Conservation (phyloP, 2,888 invertebrate species). For the Cantharis rustica region DNA sequence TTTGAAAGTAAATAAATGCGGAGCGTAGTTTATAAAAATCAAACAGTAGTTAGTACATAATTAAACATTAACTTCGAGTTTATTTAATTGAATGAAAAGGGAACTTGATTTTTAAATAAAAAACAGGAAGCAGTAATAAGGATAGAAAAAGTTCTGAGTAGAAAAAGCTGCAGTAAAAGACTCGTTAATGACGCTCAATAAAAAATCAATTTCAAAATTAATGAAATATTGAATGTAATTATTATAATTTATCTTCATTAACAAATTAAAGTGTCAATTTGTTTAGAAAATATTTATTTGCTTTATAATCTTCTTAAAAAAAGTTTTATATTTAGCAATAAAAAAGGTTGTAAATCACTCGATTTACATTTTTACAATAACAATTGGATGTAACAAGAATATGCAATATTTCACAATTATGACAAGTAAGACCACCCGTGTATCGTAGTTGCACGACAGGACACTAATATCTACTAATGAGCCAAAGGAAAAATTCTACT, state of each 20-base stretch:
- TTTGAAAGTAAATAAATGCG: not conserved
- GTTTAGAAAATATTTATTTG: not conserved
- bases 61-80: not conserved
- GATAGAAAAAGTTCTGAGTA: not conserved
- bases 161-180: not conserved
- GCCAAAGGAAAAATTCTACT: slow-evolving; percentile 4
- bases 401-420: slow-evolving; percentile 36
- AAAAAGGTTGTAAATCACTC: slow-evolving; percentile 11
- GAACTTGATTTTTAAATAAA: not conserved
- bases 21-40: not conserved
- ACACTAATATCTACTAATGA: slow-evolving; percentile 28
- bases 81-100: not conserved
- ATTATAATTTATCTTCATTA: not conserved
- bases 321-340: not conserved
- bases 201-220: not conserved
- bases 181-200: not conserved
- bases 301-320: not conserved
- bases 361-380: slow-evolving; percentile 36
- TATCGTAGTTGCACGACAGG: slow-evolving; percentile 36
- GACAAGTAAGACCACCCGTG: slow-evolving; percentile 40
- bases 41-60: not conserved
- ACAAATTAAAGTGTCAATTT: not conserved
- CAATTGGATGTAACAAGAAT: slow-evolving; percentile 38
- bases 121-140: not conserved
- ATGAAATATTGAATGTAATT: not conserved